Evolutionary conservation across 2,888 invertebrate species (phyloP).

Genomic region (Acleris cristana): DNA sequence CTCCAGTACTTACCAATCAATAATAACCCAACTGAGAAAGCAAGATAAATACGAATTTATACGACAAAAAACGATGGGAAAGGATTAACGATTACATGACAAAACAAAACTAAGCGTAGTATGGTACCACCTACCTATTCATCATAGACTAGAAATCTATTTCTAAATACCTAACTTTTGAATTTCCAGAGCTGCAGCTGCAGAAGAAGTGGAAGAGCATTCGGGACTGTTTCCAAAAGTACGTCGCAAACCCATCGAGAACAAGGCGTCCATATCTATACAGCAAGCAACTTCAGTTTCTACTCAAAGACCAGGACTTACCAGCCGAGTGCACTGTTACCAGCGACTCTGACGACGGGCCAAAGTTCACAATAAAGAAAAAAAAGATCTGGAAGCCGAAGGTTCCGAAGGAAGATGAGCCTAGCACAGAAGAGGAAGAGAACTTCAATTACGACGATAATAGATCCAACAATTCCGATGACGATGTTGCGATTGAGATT

Average conservation of each 20-base stretch:
- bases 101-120: too few relatives aligned
- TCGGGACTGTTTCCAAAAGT: slow-evolving; percentile 72
- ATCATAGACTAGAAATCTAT: too few relatives aligned
- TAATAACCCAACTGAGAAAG: too few relatives aligned
- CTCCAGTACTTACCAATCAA: too few relatives aligned
- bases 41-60: too few relatives aligned
- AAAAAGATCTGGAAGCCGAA: slow-evolving; percentile 57
- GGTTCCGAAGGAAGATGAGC: slow-evolving; percentile 55
- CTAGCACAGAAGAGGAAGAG: slow-evolving; percentile 51
- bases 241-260: slow-evolving; percentile 62
- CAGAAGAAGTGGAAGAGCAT: slow-evolving; percentile 81
- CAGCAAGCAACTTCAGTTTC: slow-evolving; percentile 64
- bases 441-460: slow-evolving; percentile 48
- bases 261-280: slow-evolving; percentile 71
- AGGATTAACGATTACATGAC: too few relatives aligned
- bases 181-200: slow-evolving; percentile 71
- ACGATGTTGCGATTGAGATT: slow-evolving; percentile 42
- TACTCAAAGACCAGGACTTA: slow-evolving; percentile 56
- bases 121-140: too few relatives aligned
- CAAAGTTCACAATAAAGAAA: slow-evolving; percentile 43
- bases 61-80: too few relatives aligned
- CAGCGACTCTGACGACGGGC: slow-evolving; percentile 60
- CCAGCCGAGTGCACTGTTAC: slow-evolving; percentile 45
- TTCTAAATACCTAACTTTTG: slow-evolving; percentile 6
- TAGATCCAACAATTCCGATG: slow-evolving; percentile 50